phyloP scores from a whole-genome alignment of 2,888 invertebrate species.

The Plusia festucae region DNA sequence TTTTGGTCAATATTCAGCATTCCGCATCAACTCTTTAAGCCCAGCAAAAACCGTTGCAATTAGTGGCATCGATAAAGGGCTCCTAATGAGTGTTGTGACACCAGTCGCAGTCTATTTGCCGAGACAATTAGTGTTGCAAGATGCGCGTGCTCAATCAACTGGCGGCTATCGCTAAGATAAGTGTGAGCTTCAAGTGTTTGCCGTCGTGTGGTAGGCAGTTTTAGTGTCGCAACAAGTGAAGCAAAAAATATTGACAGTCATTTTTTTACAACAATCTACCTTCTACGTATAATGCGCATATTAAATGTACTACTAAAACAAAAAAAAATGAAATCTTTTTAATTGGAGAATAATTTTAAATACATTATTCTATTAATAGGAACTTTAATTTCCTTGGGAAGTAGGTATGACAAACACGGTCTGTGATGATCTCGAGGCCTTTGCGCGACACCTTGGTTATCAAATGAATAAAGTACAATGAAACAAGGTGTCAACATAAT shows the following conservation, averaged over 20 bases:
- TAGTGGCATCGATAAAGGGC: constrained; percentile 51
- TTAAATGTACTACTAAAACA: too few relatives aligned
- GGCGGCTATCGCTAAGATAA: constrained; percentile 44
- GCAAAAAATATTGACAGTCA: not conserved
- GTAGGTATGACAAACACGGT: too few relatives aligned
- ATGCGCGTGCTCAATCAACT: constrained; percentile 63
- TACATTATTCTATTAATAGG: too few relatives aligned
- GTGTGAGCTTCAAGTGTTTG: constrained; percentile 26
- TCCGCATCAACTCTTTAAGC: not conserved
- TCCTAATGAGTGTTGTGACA: constrained; percentile 64
- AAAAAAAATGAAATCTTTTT: too few relatives aligned
- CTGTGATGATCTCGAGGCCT: not conserved
- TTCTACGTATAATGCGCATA: too few relatives aligned
- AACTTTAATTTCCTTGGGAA: too few relatives aligned
- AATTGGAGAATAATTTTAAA: too few relatives aligned
- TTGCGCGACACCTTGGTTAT: not conserved
- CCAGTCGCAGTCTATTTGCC: constrained; percentile 71
- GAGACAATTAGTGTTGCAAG: constrained; percentile 71
- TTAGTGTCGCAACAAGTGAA: not conserved
- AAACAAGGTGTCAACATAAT: not conserved
- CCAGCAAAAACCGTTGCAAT: constrained; percentile 20
- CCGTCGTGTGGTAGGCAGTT: not conserved
- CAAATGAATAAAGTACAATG: not conserved
- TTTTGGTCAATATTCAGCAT: too few relatives aligned
- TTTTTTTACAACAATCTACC: too few relatives aligned